Percentiles rank a stretch among this genome's conserved stretches.
These are phyloP conservation scores for Zoanthus gigantus DNA, from an alignment of 92 coral and sea anemone species.

Conservation along the genomic window DNA sequence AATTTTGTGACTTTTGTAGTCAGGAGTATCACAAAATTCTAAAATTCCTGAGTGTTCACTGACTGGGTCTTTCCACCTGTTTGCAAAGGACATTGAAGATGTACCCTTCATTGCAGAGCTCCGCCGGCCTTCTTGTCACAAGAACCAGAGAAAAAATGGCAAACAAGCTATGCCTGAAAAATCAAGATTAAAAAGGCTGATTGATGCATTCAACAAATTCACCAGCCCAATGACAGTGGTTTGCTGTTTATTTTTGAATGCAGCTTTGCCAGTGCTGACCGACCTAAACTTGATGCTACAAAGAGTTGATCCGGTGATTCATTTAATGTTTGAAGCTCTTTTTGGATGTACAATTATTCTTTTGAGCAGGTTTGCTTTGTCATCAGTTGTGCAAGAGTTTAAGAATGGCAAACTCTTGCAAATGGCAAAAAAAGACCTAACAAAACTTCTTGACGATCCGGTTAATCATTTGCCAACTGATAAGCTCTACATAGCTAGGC, in stretches of 20 bases:
- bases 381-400: neutral
- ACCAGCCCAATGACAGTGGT: neutral
- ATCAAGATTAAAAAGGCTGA: no score
- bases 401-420: conserved; percentile 10
- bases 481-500: neutral
- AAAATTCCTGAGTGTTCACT: conserved; percentile 13
- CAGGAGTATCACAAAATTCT: conserved; percentile 10
- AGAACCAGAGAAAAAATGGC: neutral
- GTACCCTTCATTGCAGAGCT: conserved; percentile 25
- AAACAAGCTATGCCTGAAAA: conserved; percentile 6
- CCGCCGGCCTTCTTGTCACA: neutral
- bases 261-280: conserved; percentile 31
- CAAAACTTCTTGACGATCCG: neutral
- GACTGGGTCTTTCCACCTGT: conserved; percentile 28
- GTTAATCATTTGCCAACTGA: neutral
- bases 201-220: no score
- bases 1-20: conserved; percentile 13
- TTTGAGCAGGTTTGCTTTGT: neutral
- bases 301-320: neutral
- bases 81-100: conserved; percentile 24
- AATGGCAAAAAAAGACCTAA: neutral
- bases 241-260: conserved; percentile 42
- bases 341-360: neutral
- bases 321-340: neutral
- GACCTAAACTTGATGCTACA: neutral